phyloP scores from a whole-genome alignment of 2,113 vertebrate species.

The Orycteropus afer region DNA sequence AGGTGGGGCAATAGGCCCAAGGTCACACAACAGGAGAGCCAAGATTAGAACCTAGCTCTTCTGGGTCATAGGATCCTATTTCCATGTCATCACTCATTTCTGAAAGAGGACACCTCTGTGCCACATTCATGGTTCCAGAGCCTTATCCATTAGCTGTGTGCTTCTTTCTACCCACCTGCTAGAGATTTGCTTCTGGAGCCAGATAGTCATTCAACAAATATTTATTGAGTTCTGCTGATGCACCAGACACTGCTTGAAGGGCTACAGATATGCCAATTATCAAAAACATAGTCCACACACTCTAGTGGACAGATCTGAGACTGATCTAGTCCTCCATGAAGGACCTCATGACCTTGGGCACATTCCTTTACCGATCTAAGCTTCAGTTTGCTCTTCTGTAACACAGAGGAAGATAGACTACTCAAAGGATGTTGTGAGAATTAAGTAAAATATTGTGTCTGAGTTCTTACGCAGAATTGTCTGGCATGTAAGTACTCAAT shows the following conservation, averaged over 20 bases:
- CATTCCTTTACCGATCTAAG: background rate
- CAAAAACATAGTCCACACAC: background rate
- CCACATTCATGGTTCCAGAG: background rate
- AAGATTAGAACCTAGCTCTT: background rate
- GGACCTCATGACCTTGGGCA: background rate
- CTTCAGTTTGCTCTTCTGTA: background rate
- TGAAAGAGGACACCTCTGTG: constrained; percentile 25
- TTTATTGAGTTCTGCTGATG: background rate
- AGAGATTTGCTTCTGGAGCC: constrained; percentile 4
- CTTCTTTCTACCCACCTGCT: background rate
- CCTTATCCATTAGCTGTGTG: background rate
- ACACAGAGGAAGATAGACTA: constrained; percentile 30
- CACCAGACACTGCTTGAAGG: background rate
- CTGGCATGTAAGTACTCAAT: background rate
- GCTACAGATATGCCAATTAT: background rate
- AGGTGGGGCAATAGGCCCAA: background rate
- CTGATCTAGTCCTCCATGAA: no score
- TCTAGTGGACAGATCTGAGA: background rate
- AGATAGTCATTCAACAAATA: background rate
- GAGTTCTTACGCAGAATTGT: background rate
- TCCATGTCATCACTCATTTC: background rate
- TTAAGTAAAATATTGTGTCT: constrained; percentile 23
- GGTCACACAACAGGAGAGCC: background rate
- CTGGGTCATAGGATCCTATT: background rate
- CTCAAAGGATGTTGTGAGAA: constrained; percentile 8